These are phyloP conservation scores for Lophius americanus DNA, from an alignment of 2,797 vertebrate genomes.

Conservation along the genomic window DNA sequence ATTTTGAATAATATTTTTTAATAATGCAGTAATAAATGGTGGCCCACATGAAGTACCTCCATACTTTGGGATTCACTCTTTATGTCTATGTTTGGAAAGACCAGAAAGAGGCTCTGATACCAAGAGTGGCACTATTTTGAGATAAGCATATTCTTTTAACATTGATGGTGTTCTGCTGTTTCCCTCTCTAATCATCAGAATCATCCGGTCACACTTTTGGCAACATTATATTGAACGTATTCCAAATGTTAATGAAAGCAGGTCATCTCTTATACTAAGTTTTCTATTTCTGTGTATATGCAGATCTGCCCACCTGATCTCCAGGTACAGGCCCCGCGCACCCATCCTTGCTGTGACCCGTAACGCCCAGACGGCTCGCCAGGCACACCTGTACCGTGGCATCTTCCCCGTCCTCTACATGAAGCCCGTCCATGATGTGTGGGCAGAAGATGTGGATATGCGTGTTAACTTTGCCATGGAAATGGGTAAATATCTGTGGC, in stretches of 20 bases:
- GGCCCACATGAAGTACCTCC: too few species aligned
- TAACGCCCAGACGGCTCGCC: conserved; percentile 92
- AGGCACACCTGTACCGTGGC: conserved; percentile 95
- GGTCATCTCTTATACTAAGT: background rate
- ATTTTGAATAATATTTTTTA: too few species aligned
- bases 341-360: conserved; percentile 96
- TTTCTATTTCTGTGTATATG: conserved; percentile 22
- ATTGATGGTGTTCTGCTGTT: background rate
- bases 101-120: background rate
- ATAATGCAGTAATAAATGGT: too few species aligned
- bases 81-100: too few species aligned
- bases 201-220: background rate
- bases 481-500: conserved; percentile 81
- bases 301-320: conserved; percentile 96
- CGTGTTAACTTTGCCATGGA: conserved; percentile 95
- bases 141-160: background rate
- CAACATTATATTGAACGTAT: background rate
- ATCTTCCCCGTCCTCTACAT: conserved; percentile 96
- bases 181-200: background rate
- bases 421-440: conserved; percentile 84
- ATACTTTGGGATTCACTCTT: too few species aligned
- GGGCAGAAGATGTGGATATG: conserved; percentile 96
- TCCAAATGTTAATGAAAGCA: background rate
- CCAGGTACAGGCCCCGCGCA: conserved; percentile 94
- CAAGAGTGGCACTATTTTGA: background rate